Evolutionary conservation across 1,140 invertebrate genomes (phyloP), one percentile per base, ranked within the genome.

Genomic region (Rhynchophorus ferrugineus): DNA sequence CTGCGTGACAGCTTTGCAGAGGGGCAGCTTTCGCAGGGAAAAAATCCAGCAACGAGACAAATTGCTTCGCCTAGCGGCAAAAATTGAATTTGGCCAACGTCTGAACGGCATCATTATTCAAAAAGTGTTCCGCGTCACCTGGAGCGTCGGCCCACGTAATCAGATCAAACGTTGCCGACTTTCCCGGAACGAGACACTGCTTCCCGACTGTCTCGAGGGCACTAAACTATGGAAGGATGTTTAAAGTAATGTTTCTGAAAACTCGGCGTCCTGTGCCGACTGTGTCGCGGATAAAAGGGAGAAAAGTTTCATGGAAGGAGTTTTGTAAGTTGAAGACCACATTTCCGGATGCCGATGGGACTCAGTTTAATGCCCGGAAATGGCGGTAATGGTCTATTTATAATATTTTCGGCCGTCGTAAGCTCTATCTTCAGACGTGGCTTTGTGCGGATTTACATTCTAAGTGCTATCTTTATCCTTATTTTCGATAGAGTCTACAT

Each of bases 21-120:
- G 24, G 24, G 5, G 11, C 11, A 29, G 24, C 11, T 6, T 6
- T 29, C 5, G 20, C 39, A 42, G 20, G 20, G 18, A 20, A 45
- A 34, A 45, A 45, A 33, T 45, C 21, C 20, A n/a, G 21, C 19
- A 43, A 43, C 41, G 49, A 51, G 49, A 51, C 49, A 51, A 44
- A 51, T 51, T 51, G 41, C 49, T 51, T 44, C 49, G 49, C 39
- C 41, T 51, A 43, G 41, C 39, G 35, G 39, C 43, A 53, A 52
- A 53, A 53, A 53, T 53, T 53, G 43, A 53, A 53, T 53, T 53
- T 53, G 20, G 43, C 43, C 19, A 53, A 41, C 43, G 41, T 46
- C 50, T 45, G 34, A 53, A 35, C 34, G 11, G 43, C 50, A 53
- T 53, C 50, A 46, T 53, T 53, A 53, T 53, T 53, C 50, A 53